Evolutionary conservation across 2,797 vertebrate genomes (phyloP).

Genomic region (Rhabdophis nuchalis): DNA sequence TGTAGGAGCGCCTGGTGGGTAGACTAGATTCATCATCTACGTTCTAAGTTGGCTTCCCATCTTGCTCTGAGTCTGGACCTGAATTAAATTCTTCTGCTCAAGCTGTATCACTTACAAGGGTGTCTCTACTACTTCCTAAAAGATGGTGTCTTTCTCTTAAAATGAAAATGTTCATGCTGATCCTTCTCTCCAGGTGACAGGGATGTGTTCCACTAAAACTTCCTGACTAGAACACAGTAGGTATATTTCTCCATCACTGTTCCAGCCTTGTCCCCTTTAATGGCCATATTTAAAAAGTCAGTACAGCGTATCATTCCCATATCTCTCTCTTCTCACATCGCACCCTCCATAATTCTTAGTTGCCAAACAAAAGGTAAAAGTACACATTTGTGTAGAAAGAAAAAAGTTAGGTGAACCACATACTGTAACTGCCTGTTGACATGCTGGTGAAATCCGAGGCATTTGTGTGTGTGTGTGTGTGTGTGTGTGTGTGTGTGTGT

Average conservation of each 20-base stretch:
- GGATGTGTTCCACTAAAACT: not conserved
- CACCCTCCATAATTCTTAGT: not conserved
- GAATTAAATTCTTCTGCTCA: not conserved
- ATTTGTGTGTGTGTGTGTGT: too few relatives aligned
- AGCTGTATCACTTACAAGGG: not conserved
- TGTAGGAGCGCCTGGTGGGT: not conserved
- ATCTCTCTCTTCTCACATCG: not conserved
- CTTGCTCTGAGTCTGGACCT: not conserved
- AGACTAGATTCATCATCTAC: not conserved
- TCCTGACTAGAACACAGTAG: not conserved
- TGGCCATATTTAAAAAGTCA: not conserved
- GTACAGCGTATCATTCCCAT: not conserved
- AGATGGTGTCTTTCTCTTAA: not conserved
- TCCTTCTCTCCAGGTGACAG: not conserved
- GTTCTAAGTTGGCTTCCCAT: not conserved
- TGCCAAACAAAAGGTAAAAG: not conserved
- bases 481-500: too few relatives aligned
- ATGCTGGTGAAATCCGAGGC: not conserved
- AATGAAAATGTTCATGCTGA: not conserved
- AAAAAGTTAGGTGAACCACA: not conserved
- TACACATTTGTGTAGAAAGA: not conserved
- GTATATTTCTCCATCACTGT: not conserved
- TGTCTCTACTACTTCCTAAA: not conserved
- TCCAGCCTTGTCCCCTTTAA: not conserved
- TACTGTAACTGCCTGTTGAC: not conserved